Percentiles rank a stretch among this genome's conserved stretches.
Conservation (phyloP, 64 coral and sea anemone species). For the Montipora capricornis region DNA sequence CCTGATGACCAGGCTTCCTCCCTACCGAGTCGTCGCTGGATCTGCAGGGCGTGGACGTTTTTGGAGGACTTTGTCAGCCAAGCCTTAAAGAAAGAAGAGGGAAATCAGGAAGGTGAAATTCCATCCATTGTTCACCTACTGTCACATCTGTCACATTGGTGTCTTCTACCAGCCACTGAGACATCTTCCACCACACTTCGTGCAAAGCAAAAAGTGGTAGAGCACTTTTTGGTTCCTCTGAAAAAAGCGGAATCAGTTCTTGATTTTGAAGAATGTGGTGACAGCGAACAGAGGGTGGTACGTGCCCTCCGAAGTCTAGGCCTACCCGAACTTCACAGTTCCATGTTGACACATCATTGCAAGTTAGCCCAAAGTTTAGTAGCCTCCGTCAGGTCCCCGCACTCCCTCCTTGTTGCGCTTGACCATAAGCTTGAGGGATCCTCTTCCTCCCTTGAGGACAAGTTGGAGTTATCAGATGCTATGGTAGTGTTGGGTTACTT, state of each 20-base stretch:
- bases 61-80: neutral
- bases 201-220: no score
- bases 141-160: slow-evolving; percentile 15
- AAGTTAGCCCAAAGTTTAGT: neutral
- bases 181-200: neutral
- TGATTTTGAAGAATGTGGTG: neutral
- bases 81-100: neutral
- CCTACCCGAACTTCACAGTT: neutral
- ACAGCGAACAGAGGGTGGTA: neutral
- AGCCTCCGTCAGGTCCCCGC: neutral
- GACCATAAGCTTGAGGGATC: slow-evolving; percentile 15
- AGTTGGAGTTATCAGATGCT: neutral
- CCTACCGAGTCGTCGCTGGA: slow-evolving; percentile 22
- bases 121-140: neutral
- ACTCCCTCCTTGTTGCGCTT: neutral
- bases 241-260: slow-evolving; percentile 28
- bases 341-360: neutral
- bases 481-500: slow-evolving; percentile 14
- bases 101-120: neutral
- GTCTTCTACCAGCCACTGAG: slow-evolving; percentile 47
- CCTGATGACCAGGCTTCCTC: neutral
- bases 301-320: neutral
- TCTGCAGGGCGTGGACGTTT: slow-evolving; percentile 49
- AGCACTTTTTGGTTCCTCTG: slow-evolving; percentile 18
- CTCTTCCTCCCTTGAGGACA: neutral